phyloP scores from a whole-genome alignment of 2,888 invertebrate genomes.

The Acanthosepion pharaonis region DNA sequence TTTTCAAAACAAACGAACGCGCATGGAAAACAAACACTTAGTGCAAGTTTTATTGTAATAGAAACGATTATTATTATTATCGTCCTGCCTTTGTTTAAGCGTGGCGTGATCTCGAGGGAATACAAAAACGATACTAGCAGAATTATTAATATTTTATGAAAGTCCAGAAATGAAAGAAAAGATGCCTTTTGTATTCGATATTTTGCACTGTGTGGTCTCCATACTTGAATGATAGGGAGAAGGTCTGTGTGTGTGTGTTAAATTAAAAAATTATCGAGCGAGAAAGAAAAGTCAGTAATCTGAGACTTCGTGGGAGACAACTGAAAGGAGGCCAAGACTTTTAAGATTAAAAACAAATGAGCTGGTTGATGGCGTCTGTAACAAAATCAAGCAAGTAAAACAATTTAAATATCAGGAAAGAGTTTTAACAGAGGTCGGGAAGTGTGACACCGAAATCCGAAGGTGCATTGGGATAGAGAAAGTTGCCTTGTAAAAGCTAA shows the following conservation, averaged over 20 bases:
- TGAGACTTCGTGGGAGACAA: not conserved
- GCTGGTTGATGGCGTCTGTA: not conserved
- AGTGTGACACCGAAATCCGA: too few species aligned
- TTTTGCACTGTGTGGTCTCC: not conserved
- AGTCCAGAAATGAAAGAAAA: not conserved
- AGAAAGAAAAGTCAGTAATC: not conserved
- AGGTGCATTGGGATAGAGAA: too few species aligned
- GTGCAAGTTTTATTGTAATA: not conserved
- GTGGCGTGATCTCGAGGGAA: not conserved
- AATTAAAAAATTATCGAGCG: not conserved
- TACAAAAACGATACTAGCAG: not conserved
- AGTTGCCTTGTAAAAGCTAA: too few species aligned
- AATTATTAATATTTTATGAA: not conserved
- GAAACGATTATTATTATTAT: too few species aligned
- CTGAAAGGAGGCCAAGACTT: not conserved
- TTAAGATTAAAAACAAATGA: not conserved
- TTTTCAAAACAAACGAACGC: not conserved
- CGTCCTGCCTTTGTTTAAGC: too few species aligned
- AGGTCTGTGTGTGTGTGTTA: not conserved
- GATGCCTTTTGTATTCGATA: not conserved
- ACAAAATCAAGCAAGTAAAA: too few species aligned
- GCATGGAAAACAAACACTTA: not conserved
- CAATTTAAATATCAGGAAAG: too few species aligned
- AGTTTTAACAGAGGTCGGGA: too few species aligned
- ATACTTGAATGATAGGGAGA: not conserved